Evolutionary conservation across 2,888 invertebrate species (phyloP).

Genomic region (Seladonia tumulorum): DNA sequence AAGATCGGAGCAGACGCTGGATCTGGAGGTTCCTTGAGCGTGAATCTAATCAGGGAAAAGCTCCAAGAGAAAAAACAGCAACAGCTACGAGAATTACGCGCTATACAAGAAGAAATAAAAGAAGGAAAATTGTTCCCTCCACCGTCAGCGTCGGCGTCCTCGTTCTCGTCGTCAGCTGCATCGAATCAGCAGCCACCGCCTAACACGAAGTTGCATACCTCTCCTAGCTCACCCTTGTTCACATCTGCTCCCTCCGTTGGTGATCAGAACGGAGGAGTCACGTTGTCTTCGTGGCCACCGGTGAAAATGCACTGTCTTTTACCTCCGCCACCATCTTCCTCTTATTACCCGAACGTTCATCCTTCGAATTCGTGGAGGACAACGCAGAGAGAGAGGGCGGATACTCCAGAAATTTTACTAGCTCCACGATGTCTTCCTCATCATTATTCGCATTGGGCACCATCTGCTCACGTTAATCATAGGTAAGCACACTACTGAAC

Average conservation of each 20-base stretch:
- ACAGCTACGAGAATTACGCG: slow-evolving; percentile 92
- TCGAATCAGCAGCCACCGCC: slow-evolving; percentile 85
- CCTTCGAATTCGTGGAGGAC: slow-evolving; percentile 78
- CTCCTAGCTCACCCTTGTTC: slow-evolving; percentile 78
- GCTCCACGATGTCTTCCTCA: slow-evolving; percentile 87
- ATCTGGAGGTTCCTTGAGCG: slow-evolving; percentile 88
- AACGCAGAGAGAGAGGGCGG: slow-evolving; percentile 85
- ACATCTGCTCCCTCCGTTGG: slow-evolving; percentile 68
- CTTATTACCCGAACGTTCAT: slow-evolving; percentile 77
- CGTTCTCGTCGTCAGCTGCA: slow-evolving; percentile 78
- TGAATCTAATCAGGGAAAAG: slow-evolving; percentile 90
- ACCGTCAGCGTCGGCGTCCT: slow-evolving; percentile 86
- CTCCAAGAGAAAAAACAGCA: slow-evolving; percentile 95
- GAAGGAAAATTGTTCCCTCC: slow-evolving; percentile 91
- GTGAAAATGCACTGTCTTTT: slow-evolving; percentile 82
- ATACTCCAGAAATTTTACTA: slow-evolving; percentile 92
- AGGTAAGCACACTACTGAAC: slow-evolving; percentile 67
- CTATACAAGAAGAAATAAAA: slow-evolving; percentile 94
- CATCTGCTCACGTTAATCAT: slow-evolving; percentile 75
- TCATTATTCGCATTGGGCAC: slow-evolving; percentile 81
- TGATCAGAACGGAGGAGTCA: slow-evolving; percentile 71
- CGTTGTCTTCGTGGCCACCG: slow-evolving; percentile 80
- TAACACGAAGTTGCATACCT: slow-evolving; percentile 85
- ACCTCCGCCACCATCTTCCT: slow-evolving; percentile 79
- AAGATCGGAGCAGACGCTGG: slow-evolving; percentile 89